Evolutionary conservation across 2,888 invertebrate genomes (phyloP).

Genomic region (Drosophila fungiperda): DNA sequence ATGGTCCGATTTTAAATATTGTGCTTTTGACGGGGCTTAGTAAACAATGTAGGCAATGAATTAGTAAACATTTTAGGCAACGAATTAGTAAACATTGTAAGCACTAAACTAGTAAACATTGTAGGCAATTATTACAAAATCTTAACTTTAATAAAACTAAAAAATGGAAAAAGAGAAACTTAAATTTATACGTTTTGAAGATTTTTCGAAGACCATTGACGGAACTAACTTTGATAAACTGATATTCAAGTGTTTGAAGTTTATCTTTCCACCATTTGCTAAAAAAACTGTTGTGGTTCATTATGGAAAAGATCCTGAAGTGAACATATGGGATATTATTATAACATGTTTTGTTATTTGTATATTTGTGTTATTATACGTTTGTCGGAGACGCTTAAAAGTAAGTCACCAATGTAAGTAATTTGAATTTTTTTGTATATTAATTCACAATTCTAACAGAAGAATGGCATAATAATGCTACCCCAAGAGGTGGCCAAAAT

Average conservation of each 20-base stretch:
- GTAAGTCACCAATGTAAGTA: background rate
- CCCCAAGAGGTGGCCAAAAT: background rate
- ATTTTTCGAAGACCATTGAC: background rate
- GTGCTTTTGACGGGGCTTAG: background rate
- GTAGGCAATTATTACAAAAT: too few relatives aligned
- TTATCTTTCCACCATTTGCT: background rate
- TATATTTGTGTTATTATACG: too few relatives aligned
- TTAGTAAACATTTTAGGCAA: too few relatives aligned
- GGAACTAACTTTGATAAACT: background rate
- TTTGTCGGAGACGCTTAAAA: background rate
- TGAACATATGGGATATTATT: background rate
- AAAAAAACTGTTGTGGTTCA: background rate
- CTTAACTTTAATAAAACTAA: too few relatives aligned
- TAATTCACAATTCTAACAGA: background rate
- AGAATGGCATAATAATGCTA: background rate
- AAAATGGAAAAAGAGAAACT: background rate
- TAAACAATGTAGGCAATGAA: background rate
- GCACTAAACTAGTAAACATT: background rate
- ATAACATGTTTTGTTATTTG: background rate
- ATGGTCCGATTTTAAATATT: background rate
- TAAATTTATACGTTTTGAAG: background rate
- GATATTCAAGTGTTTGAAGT: background rate
- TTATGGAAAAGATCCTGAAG: background rate
- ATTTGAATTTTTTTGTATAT: background rate
- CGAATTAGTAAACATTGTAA: background rate